Base-by-base conservation (phyloP, 2,113 vertebrate genomes). In the Emydocephalus ijimae region DNA sequence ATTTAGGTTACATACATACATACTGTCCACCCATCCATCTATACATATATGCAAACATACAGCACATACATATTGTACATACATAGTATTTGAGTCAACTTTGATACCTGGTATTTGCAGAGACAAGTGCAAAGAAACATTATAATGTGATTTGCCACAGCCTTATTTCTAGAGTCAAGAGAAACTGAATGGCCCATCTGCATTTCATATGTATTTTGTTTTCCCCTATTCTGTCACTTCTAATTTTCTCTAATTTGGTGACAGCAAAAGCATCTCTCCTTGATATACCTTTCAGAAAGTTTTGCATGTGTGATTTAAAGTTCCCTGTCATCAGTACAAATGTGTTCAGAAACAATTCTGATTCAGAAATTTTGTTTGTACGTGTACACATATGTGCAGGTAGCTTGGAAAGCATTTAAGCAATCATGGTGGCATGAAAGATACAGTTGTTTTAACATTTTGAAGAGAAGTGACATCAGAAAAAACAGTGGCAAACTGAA, bases 341-440 rank as follows among this genome's bases (percentile, higher is more conserved):
- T 18, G n/a, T 34, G 69, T 74, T 74, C n/a, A 74, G 69, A n/a
- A 74, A 34, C 69, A 74, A 34, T 74, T 39, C 6, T 39, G 69
- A 74, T 74, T 18, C 15, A 74, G 29, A 74, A 34, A 34, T 74
- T n/a, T 74, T 74, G 29, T 74, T 74, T 39, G 12, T 74, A 5
- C 69, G 18, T 39, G 69, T 2, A 74, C n/a, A 18, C 4, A 69
- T 20, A 34, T 18, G 14, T 34, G 15, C n/a, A 74, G n/a, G 34
- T 6, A 74, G n/a, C 15, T 15, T 18, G n/a, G n/a, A 34, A 69
- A 74, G 64, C 11, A 15, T 93, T 92, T 91, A 57, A 88, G 95
- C 89, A 61, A 89, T 48, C 64, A 89, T 92, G 90, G 85, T 26
- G 3, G 57, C 0, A 26, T 88, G 50, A 34, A 34, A 34, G n/a